These are phyloP conservation scores for Peromyscus californicus DNA, from an alignment of 2,113 vertebrate species.

Conservation along the genomic window DNA sequence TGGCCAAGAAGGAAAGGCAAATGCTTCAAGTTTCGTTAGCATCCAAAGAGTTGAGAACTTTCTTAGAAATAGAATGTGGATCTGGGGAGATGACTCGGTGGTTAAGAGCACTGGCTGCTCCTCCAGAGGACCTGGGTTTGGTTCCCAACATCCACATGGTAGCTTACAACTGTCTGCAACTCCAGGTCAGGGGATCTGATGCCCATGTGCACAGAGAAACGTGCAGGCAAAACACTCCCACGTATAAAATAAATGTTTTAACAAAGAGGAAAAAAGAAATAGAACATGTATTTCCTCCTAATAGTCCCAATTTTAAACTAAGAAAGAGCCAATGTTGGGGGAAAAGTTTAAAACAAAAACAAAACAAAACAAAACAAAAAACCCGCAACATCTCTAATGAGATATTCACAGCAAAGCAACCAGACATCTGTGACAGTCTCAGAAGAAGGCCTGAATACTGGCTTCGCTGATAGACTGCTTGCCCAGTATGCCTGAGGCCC, in stretches of 20 bases:
- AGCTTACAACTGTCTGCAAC: background rate
- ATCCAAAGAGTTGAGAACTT: background rate
- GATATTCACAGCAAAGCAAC: background rate
- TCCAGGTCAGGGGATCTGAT: background rate
- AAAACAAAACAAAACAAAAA: background rate
- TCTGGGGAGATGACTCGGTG: background rate
- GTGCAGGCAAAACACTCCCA: background rate
- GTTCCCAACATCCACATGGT: background rate
- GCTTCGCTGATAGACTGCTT: background rate
- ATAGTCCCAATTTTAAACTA: conserved; percentile 30
- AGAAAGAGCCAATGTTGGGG: background rate
- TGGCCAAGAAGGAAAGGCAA: conserved; percentile 17
- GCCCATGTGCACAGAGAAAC: background rate
- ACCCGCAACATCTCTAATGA: too few species aligned
- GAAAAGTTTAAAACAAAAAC: background rate
- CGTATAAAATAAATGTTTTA: background rate
- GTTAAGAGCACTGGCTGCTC: too few species aligned
- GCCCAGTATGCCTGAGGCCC: background rate
- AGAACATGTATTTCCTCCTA: background rate
- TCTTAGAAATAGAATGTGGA: background rate
- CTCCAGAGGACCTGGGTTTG: background rate
- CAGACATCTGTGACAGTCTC: background rate
- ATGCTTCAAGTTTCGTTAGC: background rate
- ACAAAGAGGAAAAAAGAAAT: background rate
- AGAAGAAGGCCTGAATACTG: background rate